Conservation (phyloP, 2,888 invertebrate species). For the Miltochrista miniata region DNA sequence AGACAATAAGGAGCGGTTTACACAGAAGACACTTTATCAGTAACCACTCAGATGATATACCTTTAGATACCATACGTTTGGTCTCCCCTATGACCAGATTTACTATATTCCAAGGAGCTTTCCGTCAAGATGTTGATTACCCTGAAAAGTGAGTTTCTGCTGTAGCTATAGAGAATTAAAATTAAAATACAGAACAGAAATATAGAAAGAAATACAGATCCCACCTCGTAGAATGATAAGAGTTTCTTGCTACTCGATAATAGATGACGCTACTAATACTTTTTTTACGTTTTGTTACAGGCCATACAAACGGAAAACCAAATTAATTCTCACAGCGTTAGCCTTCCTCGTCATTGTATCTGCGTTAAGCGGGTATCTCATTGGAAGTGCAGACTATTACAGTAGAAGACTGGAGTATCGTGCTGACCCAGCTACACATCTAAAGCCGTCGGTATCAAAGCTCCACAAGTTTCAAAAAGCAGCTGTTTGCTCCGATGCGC, state of each 20-base stretch:
- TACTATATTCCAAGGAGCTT: constrained; percentile 65
- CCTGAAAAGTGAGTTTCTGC: constrained; percentile 64
- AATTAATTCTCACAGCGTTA: constrained; percentile 53
- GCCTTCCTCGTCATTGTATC: constrained; percentile 57
- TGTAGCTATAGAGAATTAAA: background rate
- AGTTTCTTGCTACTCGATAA: constrained; percentile 28
- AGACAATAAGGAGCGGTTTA: constrained; percentile 52
- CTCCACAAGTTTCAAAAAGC: constrained; percentile 87
- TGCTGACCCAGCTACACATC: constrained; percentile 85
- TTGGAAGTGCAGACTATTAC: constrained; percentile 61
- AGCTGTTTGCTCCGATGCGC: constrained; percentile 91
- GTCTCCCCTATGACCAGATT: constrained; percentile 72
- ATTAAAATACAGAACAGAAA: background rate
- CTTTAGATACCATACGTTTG: constrained; percentile 67
- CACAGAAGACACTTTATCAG: constrained; percentile 69
- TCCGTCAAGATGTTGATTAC: constrained; percentile 54
- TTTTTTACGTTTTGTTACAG: constrained; percentile 55
- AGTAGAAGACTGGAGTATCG: constrained; percentile 66
- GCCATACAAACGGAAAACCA: constrained; percentile 59
- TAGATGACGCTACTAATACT: constrained; percentile 39
- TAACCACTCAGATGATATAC: constrained; percentile 57
- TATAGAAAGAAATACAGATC: background rate
- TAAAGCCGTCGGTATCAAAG: constrained; percentile 86
- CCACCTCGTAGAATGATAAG: background rate
- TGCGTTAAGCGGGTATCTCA: constrained; percentile 61